phyloP scores from a whole-genome alignment of 2,797 vertebrate genomes.

The Erethizon dorsatum region DNA sequence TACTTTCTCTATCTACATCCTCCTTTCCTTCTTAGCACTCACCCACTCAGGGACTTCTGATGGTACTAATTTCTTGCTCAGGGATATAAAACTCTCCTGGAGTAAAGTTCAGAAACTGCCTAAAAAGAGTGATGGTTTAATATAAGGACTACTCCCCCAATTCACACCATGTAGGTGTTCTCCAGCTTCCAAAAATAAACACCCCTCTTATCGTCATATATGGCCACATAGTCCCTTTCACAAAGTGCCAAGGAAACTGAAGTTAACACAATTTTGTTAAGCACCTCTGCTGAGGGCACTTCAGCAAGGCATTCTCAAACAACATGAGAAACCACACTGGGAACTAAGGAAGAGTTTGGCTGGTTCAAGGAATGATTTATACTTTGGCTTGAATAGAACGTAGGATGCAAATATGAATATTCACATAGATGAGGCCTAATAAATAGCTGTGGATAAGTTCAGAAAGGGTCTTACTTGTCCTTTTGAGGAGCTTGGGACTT shows the following conservation, averaged over 20 bases:
- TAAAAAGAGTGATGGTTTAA: slow-evolving; percentile 32
- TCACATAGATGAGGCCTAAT: neutral
- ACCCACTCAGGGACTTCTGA: neutral
- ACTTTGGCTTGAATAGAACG: neutral
- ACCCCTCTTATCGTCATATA: neutral
- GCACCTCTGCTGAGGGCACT: slow-evolving; percentile 25
- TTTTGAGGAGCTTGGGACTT: slow-evolving; percentile 19
- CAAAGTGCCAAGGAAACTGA: slow-evolving; percentile 41
- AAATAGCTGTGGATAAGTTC: slow-evolving; percentile 6
- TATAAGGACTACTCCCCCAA: neutral
- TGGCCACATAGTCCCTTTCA: neutral
- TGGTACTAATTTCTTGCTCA: slow-evolving; percentile 45
- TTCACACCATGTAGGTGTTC: neutral
- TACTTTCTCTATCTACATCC: neutral
- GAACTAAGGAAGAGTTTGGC: slow-evolving; percentile 18
- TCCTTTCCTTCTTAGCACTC: neutral
- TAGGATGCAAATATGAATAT: slow-evolving; percentile 14
- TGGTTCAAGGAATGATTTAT: slow-evolving; percentile 13
- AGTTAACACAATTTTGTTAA: slow-evolving; percentile 28
- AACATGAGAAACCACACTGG: slow-evolving; percentile 4
- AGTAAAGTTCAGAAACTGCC: neutral
- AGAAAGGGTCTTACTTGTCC: slow-evolving; percentile 36
- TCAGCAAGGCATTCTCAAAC: neutral
- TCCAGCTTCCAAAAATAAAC: slow-evolving; percentile 33
- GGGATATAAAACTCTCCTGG: slow-evolving; percentile 26